These are phyloP conservation scores for Ciconia boyciana DNA, from an alignment of 2,113 vertebrate genomes.

Conservation along the genomic window DNA sequence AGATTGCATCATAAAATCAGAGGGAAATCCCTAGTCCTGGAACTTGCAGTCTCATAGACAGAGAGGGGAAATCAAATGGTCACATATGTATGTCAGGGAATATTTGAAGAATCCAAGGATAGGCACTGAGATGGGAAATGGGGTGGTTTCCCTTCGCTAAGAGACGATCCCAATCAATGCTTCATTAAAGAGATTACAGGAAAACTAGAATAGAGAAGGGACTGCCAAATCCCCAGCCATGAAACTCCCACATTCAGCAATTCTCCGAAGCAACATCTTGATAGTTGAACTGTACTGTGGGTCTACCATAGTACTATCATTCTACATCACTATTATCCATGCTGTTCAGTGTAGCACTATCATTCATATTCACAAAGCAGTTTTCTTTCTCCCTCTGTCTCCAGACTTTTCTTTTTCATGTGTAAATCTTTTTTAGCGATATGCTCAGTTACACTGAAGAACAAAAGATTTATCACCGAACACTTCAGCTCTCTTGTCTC, in stretches of 20 bases:
- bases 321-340: not conserved
- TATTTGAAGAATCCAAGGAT: not conserved
- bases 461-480: constrained; percentile 32
- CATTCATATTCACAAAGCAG: not conserved
- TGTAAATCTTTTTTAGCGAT: not conserved
- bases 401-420: not conserved
- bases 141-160: not conserved
- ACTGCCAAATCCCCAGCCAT: not conserved
- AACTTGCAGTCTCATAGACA: not conserved
- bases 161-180: not conserved
- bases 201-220: not conserved
- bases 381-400: not conserved
- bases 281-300: not conserved
- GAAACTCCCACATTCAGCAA: not conserved
- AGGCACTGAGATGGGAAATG: not conserved
- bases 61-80: not conserved
- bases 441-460: not conserved
- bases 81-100: not conserved
- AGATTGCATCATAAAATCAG: not conserved
- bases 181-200: not conserved
- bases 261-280: not conserved
- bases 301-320: not conserved
- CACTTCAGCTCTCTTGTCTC: not conserved
- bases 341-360: not conserved
- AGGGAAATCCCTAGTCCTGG: not conserved